Conservation (phyloP, 2,113 vertebrate genomes). For the Drymodes brunneopygia region DNA sequence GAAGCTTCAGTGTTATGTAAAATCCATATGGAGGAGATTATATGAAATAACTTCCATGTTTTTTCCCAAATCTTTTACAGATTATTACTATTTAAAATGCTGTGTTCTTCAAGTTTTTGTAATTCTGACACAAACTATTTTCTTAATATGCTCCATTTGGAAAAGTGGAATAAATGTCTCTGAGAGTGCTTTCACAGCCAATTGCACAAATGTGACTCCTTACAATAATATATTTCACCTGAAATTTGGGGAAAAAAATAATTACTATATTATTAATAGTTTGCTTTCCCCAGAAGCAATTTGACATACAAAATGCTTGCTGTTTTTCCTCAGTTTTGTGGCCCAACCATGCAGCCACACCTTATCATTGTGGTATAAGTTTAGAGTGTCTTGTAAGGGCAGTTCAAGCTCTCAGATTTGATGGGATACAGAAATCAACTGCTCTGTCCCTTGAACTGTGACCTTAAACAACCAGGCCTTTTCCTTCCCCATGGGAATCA, state of each 20-base stretch:
- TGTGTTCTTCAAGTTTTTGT: background rate
- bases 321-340: background rate
- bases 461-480: slow-evolving; percentile 54
- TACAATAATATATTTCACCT: background rate
- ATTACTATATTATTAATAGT: background rate
- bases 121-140: background rate
- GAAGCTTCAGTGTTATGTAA: background rate
- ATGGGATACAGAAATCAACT: background rate
- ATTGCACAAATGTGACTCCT: background rate
- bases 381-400: background rate
- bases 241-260: background rate
- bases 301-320: background rate
- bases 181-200: background rate
- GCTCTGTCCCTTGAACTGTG: slow-evolving; percentile 58
- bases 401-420: background rate
- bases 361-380: background rate
- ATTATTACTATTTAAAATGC: background rate
- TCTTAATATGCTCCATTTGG: background rate
- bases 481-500: slow-evolving; percentile 63
- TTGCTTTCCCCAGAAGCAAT: background rate
- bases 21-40: background rate
- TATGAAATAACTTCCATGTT: background rate
- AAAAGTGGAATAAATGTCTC: background rate
- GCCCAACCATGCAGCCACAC: background rate
- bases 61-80: background rate